These are phyloP conservation scores for Antechinus flavipes DNA, from an alignment of 2,113 vertebrate genomes.

Conservation along the genomic window DNA sequence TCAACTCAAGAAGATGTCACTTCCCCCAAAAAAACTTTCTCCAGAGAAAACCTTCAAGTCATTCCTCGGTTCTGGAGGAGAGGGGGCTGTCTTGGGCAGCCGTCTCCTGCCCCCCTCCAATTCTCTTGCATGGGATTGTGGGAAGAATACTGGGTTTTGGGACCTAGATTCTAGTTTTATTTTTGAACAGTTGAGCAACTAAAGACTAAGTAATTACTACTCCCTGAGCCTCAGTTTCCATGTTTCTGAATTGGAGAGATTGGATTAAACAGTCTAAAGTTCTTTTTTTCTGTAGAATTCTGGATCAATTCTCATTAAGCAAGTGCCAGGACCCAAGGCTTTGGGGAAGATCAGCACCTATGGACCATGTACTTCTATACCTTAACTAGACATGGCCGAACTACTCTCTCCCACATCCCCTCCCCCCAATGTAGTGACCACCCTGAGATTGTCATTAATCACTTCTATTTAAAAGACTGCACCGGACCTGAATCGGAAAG, in stretches of 20 bases:
- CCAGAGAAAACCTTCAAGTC: background rate
- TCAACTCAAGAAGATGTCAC: background rate
- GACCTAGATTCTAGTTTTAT: background rate
- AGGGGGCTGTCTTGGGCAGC: background rate
- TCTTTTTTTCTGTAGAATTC: background rate
- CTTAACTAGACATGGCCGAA: background rate
- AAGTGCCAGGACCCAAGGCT: background rate
- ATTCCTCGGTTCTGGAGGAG: background rate
- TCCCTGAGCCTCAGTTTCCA: background rate
- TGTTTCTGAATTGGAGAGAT: background rate
- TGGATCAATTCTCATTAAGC: background rate
- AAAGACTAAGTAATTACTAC: background rate
- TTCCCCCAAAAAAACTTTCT: background rate
- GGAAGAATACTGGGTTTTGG: background rate
- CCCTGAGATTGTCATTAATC: background rate
- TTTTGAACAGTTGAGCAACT: background rate
- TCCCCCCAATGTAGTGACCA: background rate
- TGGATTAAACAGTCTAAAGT: background rate
- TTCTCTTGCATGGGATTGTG: too few relatives aligned
- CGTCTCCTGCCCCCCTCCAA: too few relatives aligned
- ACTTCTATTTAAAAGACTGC: background rate
- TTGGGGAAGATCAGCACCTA: background rate
- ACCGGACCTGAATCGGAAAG: background rate
- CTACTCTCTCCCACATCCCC: background rate
- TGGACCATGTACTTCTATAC: background rate